Evolutionary conservation across 2,113 vertebrate species (phyloP).

Genomic region (Leucopsar rothschildi): DNA sequence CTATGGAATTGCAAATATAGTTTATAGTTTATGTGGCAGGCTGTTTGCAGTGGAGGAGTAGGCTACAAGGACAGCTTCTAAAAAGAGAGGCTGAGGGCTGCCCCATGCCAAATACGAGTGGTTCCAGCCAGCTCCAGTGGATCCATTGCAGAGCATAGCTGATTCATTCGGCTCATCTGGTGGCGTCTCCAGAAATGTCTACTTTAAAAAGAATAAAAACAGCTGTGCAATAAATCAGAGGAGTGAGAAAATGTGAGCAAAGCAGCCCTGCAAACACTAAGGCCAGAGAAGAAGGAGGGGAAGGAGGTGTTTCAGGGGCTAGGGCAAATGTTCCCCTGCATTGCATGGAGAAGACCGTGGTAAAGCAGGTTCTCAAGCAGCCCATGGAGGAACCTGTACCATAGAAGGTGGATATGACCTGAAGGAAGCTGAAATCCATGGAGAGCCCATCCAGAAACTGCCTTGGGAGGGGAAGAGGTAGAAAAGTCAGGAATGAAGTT

Average conservation of each 20-base stretch:
- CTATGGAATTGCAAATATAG: background rate
- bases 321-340: background rate
- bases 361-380: background rate
- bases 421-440: background rate
- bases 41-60: background rate
- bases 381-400: fast-evolving
- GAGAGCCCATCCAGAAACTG: background rate
- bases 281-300: background rate
- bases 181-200: background rate
- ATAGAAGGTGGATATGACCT: background rate
- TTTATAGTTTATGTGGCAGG: background rate
- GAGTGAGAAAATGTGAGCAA: background rate
- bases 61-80: background rate
- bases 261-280: background rate
- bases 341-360: fast-evolving
- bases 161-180: background rate
- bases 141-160: fast-evolving
- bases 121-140: fast-evolving
- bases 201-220: background rate
- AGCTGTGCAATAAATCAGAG: background rate
- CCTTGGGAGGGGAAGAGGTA: fast-evolving
- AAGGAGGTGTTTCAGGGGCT: fast-evolving
- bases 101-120: too few species aligned
- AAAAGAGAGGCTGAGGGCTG: fast-evolving
- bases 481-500: background rate